Conservation (phyloP, 2,113 vertebrate genomes). For the Xenus cinereus region DNA sequence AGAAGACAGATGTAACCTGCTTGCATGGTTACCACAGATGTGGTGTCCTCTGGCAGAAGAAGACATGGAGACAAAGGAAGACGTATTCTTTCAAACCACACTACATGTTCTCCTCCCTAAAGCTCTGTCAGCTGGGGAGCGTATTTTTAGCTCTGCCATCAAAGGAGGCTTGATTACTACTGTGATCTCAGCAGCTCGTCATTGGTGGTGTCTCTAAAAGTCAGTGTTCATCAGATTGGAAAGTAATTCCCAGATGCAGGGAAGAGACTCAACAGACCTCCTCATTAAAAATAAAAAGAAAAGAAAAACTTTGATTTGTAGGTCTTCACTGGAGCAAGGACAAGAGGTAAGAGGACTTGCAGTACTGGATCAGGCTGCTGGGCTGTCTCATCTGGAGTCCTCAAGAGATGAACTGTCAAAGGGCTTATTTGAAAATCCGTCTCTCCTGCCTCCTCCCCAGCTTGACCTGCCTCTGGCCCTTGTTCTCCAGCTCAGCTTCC, state of each 20-base stretch:
- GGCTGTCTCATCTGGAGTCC: background rate
- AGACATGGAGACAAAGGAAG: background rate
- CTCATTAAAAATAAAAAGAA: background rate
- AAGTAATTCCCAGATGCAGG: conserved; percentile 35
- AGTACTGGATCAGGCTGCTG: background rate
- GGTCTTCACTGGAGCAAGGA: background rate
- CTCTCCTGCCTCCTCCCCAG: background rate
- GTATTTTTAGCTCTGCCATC: conserved; percentile 66
- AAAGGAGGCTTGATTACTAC: conserved; percentile 65
- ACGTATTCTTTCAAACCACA: conserved; percentile 24
- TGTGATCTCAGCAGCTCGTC: conserved; percentile 45
- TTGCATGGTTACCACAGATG: background rate
- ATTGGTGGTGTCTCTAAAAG: conserved; percentile 37
- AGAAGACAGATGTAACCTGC: background rate
- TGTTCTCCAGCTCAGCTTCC: background rate
- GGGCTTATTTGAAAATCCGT: background rate
- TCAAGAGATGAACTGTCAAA: background rate
- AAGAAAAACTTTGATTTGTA: background rate
- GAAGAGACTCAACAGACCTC: background rate
- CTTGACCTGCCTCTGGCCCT: background rate
- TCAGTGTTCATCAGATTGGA: conserved; percentile 29
- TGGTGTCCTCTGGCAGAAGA: background rate
- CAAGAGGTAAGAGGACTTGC: background rate
- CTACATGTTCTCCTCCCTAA: background rate
- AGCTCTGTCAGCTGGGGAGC: conserved; percentile 31